A percentile compares a stretch with the other conserved stretches of the same genome.
These are phyloP conservation scores for Anhinga anhinga DNA, from an alignment of 2,113 vertebrate species.

Conservation along the genomic window DNA sequence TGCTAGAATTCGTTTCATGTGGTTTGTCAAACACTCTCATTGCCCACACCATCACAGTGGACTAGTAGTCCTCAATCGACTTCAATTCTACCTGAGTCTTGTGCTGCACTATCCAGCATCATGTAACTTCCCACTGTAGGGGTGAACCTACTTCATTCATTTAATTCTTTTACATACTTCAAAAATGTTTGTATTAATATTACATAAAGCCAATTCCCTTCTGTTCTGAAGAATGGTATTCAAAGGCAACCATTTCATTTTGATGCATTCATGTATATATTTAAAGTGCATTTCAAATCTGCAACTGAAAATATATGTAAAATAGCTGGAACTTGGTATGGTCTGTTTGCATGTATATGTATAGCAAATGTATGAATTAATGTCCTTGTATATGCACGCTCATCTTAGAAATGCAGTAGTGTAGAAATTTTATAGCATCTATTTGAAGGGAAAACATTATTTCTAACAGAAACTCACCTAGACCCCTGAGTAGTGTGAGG, in stretches of 20 bases:
- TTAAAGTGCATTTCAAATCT: not conserved
- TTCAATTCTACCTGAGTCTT: not conserved
- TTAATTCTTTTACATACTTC: not conserved
- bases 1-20: not conserved
- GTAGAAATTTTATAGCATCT: not conserved
- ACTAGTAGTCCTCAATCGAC: not conserved
- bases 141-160: not conserved
- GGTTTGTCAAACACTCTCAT: not conserved
- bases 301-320: not conserved
- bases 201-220: not conserved
- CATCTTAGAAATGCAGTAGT: not conserved
- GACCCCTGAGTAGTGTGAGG: no score
- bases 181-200: not conserved
- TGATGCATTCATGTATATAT: not conserved
- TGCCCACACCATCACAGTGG: not conserved
- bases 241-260: not conserved
- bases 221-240: not conserved
- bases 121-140: not conserved
- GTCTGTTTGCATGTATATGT: not conserved
- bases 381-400: not conserved
- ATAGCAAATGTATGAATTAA: not conserved
- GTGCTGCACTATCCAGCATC: not conserved
- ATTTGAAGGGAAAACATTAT: not conserved
- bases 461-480: not conserved
- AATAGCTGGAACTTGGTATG: not conserved